Evolutionary conservation across 2,797 vertebrate genomes (phyloP), one percentile per base, ranked within the genome.

Genomic region (Acanthurus leucopareius): DNA sequence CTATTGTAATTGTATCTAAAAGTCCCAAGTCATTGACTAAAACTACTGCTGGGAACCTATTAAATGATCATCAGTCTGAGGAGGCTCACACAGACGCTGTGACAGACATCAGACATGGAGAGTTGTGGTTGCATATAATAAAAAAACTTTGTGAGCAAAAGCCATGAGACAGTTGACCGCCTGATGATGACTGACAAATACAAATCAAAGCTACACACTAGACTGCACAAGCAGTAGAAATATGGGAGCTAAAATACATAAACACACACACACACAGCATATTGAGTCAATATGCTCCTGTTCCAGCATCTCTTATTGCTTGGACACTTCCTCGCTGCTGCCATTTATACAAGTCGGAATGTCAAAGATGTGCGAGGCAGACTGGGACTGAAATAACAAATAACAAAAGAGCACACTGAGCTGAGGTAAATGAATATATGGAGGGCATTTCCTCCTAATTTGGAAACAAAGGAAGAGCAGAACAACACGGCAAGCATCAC

Each of bases 121-220:
- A 56, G n/a, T 38, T 83, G 59, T 53, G 44, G 53, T 58, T 25
- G 42, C 44, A 70, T 44, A 74, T 70, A 73, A 59, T 66, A 35
- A 35, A 71, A 35, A 35, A 71, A 54, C 38, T 77, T 22, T 49
- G 62, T 40, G 53, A 83, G 73, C 25, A 35, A 49, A 20, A 77
- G 51, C 54, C 52, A 63, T 68, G 40, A 73, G 42, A 60, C 58
- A 66, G 76, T 71, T 35, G 56, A 52, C 65, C 49, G 45, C 48
- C 22, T 74, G 77, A 79, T 72, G 69, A 86, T 81, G 74, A 89
- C 66, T 60, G 69, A 83, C 83, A 82, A 69, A 53, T 48, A 58
- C 77, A 83, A 80, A 83, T 82, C 49, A 83, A 69, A 74, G 16
- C 65, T 49, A 71, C 42, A 59, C 38, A 70, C 48, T 44, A 42